Conservation (phyloP, 2,797 vertebrate genomes). For the Anabas testudineus region DNA sequence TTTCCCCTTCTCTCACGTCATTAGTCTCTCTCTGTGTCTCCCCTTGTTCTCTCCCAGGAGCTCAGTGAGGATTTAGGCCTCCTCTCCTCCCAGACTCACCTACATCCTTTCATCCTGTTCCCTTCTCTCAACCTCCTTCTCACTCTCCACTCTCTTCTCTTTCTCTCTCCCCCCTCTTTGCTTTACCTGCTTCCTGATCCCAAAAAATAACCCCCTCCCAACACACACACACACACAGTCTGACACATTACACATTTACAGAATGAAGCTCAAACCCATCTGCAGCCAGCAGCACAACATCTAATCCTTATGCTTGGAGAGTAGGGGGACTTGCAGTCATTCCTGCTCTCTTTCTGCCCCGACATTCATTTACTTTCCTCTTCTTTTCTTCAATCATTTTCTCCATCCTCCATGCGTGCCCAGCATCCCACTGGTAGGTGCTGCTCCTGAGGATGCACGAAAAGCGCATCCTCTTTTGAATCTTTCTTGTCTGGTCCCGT, state of each 20-base stretch:
- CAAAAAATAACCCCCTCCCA: conserved; percentile 54
- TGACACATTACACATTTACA: conserved; percentile 47
- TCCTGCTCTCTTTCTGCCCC: conserved; percentile 54
- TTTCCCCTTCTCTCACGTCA: conserved; percentile 64
- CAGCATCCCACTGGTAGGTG: conserved; percentile 40
- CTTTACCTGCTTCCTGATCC: conserved; percentile 70
- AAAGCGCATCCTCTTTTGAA: conserved; percentile 25
- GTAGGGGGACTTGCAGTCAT: conserved; percentile 61
- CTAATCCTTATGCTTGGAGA: conserved; percentile 72
- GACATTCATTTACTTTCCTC: conserved; percentile 58
- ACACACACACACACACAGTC: conserved; percentile 34
- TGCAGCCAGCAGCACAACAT: conserved; percentile 73
- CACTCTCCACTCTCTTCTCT: conserved; percentile 25
- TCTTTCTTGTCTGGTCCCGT: conserved; percentile 24
- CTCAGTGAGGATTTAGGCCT: conserved; percentile 75
- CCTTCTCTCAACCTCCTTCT: conserved; percentile 30
- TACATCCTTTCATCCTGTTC: conserved; percentile 73
- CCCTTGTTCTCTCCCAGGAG: conserved; percentile 59
- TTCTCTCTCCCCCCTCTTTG: conserved; percentile 14
- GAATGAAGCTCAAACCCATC: conserved; percentile 72
- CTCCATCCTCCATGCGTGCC: conserved; percentile 45
- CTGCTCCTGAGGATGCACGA: conserved; percentile 33
- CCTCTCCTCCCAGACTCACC: conserved; percentile 72
- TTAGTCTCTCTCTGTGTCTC: conserved; percentile 62
- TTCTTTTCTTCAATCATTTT: conserved; percentile 43